Conservation (phyloP, 2,797 vertebrate genomes). For the Argyrosomus regius region DNA sequence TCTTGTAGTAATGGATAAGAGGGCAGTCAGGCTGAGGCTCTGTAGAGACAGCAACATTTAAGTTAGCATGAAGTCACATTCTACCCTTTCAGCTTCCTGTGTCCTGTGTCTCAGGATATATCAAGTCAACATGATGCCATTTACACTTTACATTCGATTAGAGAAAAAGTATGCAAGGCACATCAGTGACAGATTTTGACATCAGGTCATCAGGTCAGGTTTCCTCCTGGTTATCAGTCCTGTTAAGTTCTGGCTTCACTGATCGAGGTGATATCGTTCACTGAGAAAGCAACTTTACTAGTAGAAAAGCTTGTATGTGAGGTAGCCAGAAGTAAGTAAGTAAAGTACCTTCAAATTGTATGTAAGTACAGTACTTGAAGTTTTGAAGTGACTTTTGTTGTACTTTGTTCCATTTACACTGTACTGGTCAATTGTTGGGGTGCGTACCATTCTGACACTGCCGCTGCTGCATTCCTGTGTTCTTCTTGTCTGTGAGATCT, state of each 20-base stretch:
- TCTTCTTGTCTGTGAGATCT: constrained; percentile 29
- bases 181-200: no score
- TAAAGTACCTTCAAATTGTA: neutral
- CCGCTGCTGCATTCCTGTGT: constrained; percentile 70
- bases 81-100: neutral
- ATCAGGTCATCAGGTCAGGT: no score
- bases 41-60: constrained; percentile 33
- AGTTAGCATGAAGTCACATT: neutral
- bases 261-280: neutral
- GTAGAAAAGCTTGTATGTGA: neutral
- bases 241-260: neutral
- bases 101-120: neutral
- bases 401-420: neutral
- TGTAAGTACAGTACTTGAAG: no score
- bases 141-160: neutral
- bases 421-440: no score
- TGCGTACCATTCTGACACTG: constrained; percentile 83
- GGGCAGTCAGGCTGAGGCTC: constrained; percentile 43
- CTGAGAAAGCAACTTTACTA: neutral
- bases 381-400: no score
- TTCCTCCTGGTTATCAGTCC: neutral
- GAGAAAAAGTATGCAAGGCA: neutral
- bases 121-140: neutral
- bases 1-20: constrained; percentile 83
- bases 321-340: neutral